These are phyloP conservation scores for Platyura marginata DNA, from an alignment of 1,140 invertebrate genomes.

Conservation along the genomic window DNA sequence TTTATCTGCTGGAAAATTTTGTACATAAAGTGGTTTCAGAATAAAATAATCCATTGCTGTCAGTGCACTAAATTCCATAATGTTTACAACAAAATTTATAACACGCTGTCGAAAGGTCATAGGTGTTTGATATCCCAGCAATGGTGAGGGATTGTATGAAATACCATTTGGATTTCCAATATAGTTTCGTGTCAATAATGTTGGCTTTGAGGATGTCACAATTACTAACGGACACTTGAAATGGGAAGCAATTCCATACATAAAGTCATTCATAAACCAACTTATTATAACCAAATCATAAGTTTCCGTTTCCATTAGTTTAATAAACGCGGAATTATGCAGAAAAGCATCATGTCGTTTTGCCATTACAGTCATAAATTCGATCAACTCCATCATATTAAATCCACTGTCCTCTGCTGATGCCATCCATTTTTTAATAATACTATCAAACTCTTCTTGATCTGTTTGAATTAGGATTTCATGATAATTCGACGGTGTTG, in stretches of 20 bases:
- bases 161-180: constrained; percentile 1
- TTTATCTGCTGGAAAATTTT: not conserved
- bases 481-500: too few relatives aligned
- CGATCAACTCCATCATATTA: too few relatives aligned
- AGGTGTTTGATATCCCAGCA: not conserved
- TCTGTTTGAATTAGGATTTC: too few relatives aligned
- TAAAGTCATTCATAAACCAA: not conserved
- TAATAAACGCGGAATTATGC: too few relatives aligned
- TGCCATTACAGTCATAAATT: too few relatives aligned
- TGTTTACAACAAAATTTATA: not conserved
- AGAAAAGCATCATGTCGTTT: too few relatives aligned
- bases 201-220: not conserved
- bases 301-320: too few relatives aligned
- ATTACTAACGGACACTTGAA: constrained; percentile 1
- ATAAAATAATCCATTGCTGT: not conserved
- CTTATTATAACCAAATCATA: constrained; percentile 1
- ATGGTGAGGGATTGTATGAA: not conserved
- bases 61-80: not conserved
- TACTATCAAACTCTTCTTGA: too few relatives aligned
- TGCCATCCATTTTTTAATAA: too few relatives aligned
- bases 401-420: too few relatives aligned
- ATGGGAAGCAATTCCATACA: constrained; percentile 1
- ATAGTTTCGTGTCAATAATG: not conserved
- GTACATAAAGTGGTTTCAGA: not conserved
- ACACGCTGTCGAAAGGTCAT: not conserved